Evolutionary conservation across 2,797 vertebrate genomes (phyloP).

Genomic region (Halcyon smyrnensis): DNA sequence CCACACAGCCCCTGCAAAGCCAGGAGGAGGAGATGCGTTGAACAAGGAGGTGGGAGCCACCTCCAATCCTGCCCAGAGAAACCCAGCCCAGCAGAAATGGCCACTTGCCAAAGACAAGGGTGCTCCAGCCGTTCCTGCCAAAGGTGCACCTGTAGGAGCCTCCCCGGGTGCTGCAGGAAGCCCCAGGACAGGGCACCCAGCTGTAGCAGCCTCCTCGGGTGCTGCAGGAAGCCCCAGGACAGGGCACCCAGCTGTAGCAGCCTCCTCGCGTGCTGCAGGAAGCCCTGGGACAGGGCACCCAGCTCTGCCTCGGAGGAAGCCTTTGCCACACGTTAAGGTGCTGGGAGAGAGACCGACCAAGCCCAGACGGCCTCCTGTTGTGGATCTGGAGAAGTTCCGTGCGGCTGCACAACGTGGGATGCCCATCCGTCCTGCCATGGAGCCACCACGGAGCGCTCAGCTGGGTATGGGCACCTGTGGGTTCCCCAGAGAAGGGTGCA

Average conservation of each 20-base stretch:
- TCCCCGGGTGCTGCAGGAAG: no score
- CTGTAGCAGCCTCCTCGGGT: not conserved
- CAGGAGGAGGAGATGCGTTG: not conserved
- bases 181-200: not conserved
- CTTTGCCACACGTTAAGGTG: not conserved
- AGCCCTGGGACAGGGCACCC: not conserved
- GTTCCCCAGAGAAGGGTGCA: not conserved
- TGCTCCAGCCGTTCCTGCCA: not conserved
- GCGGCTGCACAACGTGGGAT: not conserved
- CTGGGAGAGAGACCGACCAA: slow-evolving; percentile 20
- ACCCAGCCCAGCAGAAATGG: not conserved
- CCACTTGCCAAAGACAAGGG: not conserved
- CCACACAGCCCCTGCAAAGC: not conserved
- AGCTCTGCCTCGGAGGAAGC: not conserved
- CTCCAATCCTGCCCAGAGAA: not conserved
- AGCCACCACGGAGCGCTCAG: not conserved
- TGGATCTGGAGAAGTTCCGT: slow-evolving; percentile 36
- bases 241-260: no score
- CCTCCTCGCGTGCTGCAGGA: no score
- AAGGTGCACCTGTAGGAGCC: fast-evolving
- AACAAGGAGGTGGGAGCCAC: not conserved
- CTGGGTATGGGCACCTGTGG: not conserved
- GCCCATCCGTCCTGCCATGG: fast-evolving
- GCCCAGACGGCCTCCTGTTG: slow-evolving; percentile 16
- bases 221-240: not conserved